phyloP scores from a whole-genome alignment of 2,888 invertebrate species.

The Ectropis crepuscularia region DNA sequence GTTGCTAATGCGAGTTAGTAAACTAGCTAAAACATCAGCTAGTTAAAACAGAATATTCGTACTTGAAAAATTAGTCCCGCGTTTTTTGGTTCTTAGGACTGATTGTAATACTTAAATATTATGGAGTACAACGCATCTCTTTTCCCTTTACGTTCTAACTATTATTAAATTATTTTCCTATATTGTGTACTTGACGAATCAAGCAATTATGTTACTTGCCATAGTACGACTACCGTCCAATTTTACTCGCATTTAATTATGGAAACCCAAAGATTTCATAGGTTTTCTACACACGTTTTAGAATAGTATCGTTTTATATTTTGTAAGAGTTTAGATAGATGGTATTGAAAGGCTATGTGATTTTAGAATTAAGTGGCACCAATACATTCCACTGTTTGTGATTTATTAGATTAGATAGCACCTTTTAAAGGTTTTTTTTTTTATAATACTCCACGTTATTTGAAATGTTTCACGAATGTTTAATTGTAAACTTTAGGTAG shows the following conservation, averaged over 20 bases:
- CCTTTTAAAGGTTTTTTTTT: constrained; percentile 55
- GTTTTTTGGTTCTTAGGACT: too few species aligned
- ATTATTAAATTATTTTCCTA: too few species aligned
- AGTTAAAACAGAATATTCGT: too few species aligned
- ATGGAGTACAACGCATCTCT: too few species aligned
- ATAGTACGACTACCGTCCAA: constrained; percentile 42
- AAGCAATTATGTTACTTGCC: constrained; percentile 30
- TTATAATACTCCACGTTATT: constrained; percentile 37
- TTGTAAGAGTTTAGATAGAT: constrained; percentile 51
- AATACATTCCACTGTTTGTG: constrained; percentile 80
- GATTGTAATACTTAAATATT: too few species aligned
- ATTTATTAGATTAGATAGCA: constrained; percentile 68
- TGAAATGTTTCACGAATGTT: constrained; percentile 47
- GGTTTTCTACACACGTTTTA: constrained; percentile 53
- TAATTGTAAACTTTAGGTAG: constrained; percentile 46
- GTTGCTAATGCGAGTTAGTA: too few species aligned
- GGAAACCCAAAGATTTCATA: constrained; percentile 71
- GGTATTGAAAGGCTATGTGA: constrained; percentile 74
- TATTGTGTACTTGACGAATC: not conserved
- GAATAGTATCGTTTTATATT: constrained; percentile 53
- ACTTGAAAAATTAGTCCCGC: too few species aligned
- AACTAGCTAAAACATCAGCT: too few species aligned
- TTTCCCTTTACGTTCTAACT: too few species aligned
- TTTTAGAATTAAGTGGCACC: constrained; percentile 76
- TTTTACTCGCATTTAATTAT: constrained; percentile 58